Conservation (phyloP, 2,888 invertebrate genomes). For the Yponomeuta evonymella region DNA sequence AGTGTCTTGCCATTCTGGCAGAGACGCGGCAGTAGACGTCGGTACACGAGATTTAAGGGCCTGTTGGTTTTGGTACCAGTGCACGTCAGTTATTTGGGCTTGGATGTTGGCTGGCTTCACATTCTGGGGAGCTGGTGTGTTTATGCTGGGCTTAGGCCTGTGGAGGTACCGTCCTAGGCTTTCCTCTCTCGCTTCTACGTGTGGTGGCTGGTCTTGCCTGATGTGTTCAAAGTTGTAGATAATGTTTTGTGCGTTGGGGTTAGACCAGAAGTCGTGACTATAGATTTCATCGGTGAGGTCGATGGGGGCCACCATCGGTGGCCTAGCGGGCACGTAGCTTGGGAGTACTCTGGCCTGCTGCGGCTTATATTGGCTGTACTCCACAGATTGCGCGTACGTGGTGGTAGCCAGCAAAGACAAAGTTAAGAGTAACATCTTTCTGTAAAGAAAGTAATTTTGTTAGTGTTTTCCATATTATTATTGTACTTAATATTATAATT, state of each 20-base stretch:
- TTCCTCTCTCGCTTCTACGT: conserved; percentile 40
- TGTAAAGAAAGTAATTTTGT: conserved; percentile 22
- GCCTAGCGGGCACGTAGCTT: background rate
- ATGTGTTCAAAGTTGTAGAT: conserved; percentile 39
- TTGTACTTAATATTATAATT: too few species aligned
- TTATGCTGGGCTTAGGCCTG: conserved; percentile 22
- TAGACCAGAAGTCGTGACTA: conserved; percentile 17
- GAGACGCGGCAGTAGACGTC: background rate
- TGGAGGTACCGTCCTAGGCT: conserved; percentile 37
- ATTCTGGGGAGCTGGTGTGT: background rate
- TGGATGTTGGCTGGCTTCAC: background rate
- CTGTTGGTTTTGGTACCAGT: background rate
- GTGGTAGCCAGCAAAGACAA: conserved; percentile 28
- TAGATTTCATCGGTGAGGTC: conserved; percentile 16
- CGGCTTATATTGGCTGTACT: conserved; percentile 20
- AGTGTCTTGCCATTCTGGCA: background rate
- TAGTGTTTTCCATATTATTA: background rate
- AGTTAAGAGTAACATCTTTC: conserved; percentile 33
- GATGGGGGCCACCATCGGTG: conserved; percentile 11
- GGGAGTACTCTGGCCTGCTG: conserved; percentile 7
- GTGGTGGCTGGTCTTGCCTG: conserved; percentile 35
- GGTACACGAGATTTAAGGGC: background rate
- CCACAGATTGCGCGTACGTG: conserved; percentile 27
- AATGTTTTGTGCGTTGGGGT: conserved; percentile 29
- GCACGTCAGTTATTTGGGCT: background rate